Percentiles rank a stretch among this genome's conserved stretches.
These are phyloP conservation scores for Heliothis virescens DNA, from an alignment of 1,140 invertebrate species.

Conservation along the genomic window DNA sequence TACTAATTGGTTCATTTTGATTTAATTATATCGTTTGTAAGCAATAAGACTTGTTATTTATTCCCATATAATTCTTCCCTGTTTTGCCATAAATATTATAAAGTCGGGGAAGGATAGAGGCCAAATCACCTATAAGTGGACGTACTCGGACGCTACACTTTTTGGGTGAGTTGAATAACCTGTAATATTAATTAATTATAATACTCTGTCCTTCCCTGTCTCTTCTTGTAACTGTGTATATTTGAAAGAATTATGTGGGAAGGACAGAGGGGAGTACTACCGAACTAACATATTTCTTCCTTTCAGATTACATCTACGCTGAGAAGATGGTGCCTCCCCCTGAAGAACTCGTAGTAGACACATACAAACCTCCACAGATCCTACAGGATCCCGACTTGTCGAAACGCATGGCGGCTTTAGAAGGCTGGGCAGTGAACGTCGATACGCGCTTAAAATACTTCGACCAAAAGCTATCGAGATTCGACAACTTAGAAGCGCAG, in stretches of 20 bases:
- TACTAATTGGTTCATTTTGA: constrained; percentile 67
- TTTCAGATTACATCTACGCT: constrained; percentile 78
- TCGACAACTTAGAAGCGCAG: constrained; percentile 74
- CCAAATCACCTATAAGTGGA: constrained; percentile 82
- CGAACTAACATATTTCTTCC: constrained; percentile 50
- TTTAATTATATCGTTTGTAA: constrained; percentile 72
- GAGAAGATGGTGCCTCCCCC: constrained; percentile 60
- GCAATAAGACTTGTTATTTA: constrained; percentile 61
- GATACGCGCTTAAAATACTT: constrained; percentile 71
- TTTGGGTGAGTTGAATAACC: constrained; percentile 78
- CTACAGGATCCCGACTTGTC: constrained; percentile 69
- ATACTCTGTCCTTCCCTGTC: constrained; percentile 83
- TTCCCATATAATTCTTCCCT: constrained; percentile 80
- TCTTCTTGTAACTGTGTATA: constrained; percentile 39
- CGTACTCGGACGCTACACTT: constrained; percentile 77
- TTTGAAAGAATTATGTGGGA: constrained; percentile 68
- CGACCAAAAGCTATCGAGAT: constrained; percentile 73
- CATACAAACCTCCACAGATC: constrained; percentile 72
- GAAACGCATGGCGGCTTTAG: constrained; percentile 74
- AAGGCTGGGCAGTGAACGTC: constrained; percentile 76
- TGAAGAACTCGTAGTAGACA: constrained; percentile 60
- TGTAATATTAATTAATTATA: constrained; percentile 65
- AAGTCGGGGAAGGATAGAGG: constrained; percentile 83
- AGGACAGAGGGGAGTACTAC: constrained; percentile 74
- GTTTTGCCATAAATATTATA: constrained; percentile 46